These are phyloP conservation scores for Dynastes maya DNA, from an alignment of 2,888 invertebrate genomes.

Conservation along the genomic window DNA sequence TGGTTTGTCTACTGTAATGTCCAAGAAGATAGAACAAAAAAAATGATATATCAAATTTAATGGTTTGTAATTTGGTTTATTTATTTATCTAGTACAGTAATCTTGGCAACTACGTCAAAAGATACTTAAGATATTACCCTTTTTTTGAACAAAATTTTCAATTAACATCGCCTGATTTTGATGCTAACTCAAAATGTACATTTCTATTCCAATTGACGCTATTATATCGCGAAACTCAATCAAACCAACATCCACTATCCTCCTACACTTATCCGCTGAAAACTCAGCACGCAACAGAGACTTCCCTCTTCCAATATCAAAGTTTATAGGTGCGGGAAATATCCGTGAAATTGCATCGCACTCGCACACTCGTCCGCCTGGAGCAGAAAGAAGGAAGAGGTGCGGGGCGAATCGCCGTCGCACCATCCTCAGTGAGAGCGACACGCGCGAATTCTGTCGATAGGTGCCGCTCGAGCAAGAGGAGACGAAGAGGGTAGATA, in stretches of 20 bases:
- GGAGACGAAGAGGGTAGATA: slow-evolving; percentile 59
- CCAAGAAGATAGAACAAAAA: no score
- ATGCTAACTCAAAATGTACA: no score
- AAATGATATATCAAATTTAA: no score
- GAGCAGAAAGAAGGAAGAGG: neutral
- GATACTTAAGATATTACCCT: no score
- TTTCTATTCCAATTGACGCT: no score
- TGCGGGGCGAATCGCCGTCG: neutral
- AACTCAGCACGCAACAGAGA: slow-evolving; percentile 4
- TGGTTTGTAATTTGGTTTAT: no score
- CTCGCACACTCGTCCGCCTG: neutral
- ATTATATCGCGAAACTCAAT: no score
- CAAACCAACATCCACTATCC: neutral
- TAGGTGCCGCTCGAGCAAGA: slow-evolving; percentile 27
- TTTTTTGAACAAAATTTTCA: no score
- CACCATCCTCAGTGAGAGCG: slow-evolving; percentile 52
- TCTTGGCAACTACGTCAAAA: no score
- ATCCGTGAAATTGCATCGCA: slow-evolving; percentile 67
- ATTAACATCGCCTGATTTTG: no score
- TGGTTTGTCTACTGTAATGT: no score
- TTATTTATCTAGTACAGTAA: no score
- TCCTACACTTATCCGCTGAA: neutral
- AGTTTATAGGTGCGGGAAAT: slow-evolving; percentile 61
- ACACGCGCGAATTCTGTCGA: neutral
- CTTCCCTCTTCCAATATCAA: slow-evolving; percentile 18